phyloP scores from a whole-genome alignment of 2,888 invertebrate genomes.

The Chrysolina americana region DNA sequence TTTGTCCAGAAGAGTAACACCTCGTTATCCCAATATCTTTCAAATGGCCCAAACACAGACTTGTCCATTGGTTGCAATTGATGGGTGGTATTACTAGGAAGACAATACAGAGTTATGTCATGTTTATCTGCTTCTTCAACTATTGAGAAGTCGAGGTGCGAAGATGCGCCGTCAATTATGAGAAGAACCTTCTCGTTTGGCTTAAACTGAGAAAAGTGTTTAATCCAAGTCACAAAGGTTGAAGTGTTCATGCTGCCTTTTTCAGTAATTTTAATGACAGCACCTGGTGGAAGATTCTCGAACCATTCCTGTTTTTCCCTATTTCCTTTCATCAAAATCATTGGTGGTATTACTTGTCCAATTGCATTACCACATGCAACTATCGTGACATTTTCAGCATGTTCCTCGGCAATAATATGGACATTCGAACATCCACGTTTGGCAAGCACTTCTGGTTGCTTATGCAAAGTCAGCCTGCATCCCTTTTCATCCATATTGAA shows the following conservation, averaged over 20 bases:
- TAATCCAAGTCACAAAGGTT: constrained; percentile 22
- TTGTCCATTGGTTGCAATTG: constrained; percentile 56
- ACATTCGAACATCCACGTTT: constrained; percentile 50
- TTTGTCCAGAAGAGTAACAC: not conserved
- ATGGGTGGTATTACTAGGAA: constrained; percentile 62
- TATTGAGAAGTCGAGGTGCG: constrained; percentile 24
- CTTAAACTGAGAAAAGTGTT: constrained; percentile 23
- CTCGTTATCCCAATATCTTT: not conserved
- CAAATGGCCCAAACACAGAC: not conserved
- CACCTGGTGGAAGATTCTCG: constrained; percentile 54
- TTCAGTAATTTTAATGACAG: constrained; percentile 17
- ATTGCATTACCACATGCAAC: constrained; percentile 59
- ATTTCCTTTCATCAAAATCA: constrained; percentile 57
- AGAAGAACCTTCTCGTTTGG: constrained; percentile 7
- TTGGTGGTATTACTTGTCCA: constrained; percentile 57
- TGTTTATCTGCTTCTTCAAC: constrained; percentile 18
- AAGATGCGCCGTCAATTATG: constrained; percentile 32
- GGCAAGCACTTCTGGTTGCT: constrained; percentile 56
- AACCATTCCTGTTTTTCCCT: constrained; percentile 49
- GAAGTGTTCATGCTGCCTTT: constrained; percentile 24
- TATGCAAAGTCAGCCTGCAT: constrained; percentile 57
- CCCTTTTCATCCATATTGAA: constrained; percentile 60
- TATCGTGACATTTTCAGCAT: constrained; percentile 48
- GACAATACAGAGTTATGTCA: constrained; percentile 27
- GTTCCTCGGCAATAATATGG: constrained; percentile 50